Evolutionary conservation across 2,113 vertebrate species (phyloP).

Genomic region (Catharus minimus): DNA sequence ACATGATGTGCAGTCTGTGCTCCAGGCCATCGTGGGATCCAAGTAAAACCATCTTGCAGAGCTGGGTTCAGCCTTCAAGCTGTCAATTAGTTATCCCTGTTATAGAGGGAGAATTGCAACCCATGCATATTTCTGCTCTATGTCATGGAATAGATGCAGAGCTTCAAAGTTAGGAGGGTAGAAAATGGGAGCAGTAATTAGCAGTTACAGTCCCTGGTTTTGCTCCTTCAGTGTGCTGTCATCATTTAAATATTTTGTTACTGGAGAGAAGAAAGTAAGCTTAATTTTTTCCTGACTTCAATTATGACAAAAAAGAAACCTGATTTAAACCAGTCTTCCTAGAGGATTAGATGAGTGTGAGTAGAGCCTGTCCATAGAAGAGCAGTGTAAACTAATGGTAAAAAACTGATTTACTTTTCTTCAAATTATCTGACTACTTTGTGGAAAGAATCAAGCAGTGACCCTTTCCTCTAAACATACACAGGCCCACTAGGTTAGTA

Average conservation of each 20-base stretch:
- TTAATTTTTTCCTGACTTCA: slow-evolving; percentile 26
- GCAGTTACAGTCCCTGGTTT: neutral
- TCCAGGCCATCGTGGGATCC: neutral
- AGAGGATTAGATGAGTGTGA: neutral
- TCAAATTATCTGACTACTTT: neutral
- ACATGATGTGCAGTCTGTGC: neutral
- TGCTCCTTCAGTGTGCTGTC: slow-evolving; percentile 16
- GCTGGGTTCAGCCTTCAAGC: neutral
- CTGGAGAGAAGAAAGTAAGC: slow-evolving; percentile 4
- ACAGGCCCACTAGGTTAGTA: neutral
- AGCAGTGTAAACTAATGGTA: neutral
- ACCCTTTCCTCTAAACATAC: neutral
- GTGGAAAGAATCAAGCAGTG: neutral
- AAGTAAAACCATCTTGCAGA: neutral
- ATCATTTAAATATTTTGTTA: slow-evolving; percentile 39
- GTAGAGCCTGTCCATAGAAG: neutral
- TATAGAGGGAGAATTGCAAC: neutral
- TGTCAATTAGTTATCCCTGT: slow-evolving; percentile 22
- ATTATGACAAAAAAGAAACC: neutral
- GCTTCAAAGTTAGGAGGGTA: slow-evolving; percentile 32
- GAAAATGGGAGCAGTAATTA: slow-evolving; percentile 30
- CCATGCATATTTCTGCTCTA: slow-evolving; percentile 19
- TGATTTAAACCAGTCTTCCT: slow-evolving; percentile 12
- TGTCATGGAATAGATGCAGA: neutral
- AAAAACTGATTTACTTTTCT: neutral